Base-by-base conservation (phyloP, 2,797 vertebrate species). In the Cheirogaleus major region DNA sequence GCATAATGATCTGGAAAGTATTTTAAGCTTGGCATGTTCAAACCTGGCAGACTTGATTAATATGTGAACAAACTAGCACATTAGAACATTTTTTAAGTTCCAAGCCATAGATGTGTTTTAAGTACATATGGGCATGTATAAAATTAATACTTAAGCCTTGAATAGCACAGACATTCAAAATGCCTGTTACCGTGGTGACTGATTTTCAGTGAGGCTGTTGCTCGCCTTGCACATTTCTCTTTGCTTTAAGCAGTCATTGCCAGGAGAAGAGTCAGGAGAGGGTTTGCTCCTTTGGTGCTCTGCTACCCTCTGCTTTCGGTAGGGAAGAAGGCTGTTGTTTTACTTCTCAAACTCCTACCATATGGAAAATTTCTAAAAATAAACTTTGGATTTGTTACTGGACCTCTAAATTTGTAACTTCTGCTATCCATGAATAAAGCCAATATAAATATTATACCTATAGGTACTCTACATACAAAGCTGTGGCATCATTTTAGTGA, bases 21-120 rank as follows among this genome's bases (percentile, higher is more conserved):
- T 97, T 97, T 98, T 97, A 96, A 97, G 94, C 85, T 86, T 96
- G 93, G 88, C 96, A 18, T 98, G 97, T 97, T 97, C 76, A 94
- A 85, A 97, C 95, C 92, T 97, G 97, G 94, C 88, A 79, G 89
- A 92, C 89, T 96, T 30, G 76, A 94, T 97, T 96, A 97, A 96
- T 96, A 94, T 93, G 95, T 97, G 97, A 95, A 78, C 76, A 90
- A 22, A 89, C 92, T 73, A 91, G 85, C 82, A 87, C 94, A 79
- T 91, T 81, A 95, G 96, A 93, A 93, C 91, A 95, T 97, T 97
- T 97, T 97, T 96, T 7, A 95, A 96, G 95, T 97, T 96, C 91
- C 96, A 96, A 59, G 79, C 89, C 93, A 89, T 89, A 97, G 63
- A 69, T 57, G 59, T 86, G 85, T 93, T 97, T 95, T 94, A 92